A percentile compares a stretch with the other conserved stretches of the same genome.
These are phyloP conservation scores for Xenopus petersii DNA, from an alignment of 2,797 vertebrate genomes.

Conservation along the genomic window DNA sequence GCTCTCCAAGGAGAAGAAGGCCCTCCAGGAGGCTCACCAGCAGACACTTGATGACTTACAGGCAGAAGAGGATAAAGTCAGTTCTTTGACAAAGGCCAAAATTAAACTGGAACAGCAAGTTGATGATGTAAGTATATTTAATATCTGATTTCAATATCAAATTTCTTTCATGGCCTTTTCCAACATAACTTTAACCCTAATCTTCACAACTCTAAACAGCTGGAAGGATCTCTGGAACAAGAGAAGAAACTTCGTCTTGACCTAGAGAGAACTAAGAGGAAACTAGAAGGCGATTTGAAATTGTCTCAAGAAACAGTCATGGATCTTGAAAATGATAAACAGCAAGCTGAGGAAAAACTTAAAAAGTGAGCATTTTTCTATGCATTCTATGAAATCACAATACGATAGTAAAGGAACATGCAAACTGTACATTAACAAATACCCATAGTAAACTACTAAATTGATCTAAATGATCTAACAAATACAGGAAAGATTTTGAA, in stretches of 20 bases:
- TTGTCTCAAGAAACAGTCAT: slow-evolving; percentile 63
- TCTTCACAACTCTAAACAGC: slow-evolving; percentile 45
- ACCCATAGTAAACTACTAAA: too few relatives aligned
- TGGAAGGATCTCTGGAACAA: slow-evolving; percentile 67
- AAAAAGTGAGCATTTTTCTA: slow-evolving; percentile 60
- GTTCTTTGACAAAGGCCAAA: slow-evolving; percentile 65
- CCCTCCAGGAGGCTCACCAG: slow-evolving; percentile 70
- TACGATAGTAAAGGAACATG: neutral
- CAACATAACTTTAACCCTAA: too few relatives aligned
- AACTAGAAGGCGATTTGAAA: slow-evolving; percentile 68
- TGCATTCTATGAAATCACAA: neutral
- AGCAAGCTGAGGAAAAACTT: slow-evolving; percentile 67
- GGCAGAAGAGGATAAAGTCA: slow-evolving; percentile 74
- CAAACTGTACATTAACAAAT: neutral
- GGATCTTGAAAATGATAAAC: slow-evolving; percentile 70
- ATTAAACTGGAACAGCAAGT: slow-evolving; percentile 71
- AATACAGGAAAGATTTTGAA: slow-evolving; percentile 80
- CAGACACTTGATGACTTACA: slow-evolving; percentile 72
- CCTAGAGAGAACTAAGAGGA: slow-evolving; percentile 64
- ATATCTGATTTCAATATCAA: slow-evolving; percentile 12
- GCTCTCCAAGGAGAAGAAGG: slow-evolving; percentile 71
- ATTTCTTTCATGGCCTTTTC: too few relatives aligned
- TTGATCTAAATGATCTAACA: neutral
- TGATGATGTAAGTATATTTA: slow-evolving; percentile 67
- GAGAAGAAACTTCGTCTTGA: slow-evolving; percentile 68